Evolutionary conservation across 30 jellyfish, hydroid and myxozoan species (phyloP), one percentile per base, ranked within the genome.

Genomic region (Aurelia sp.): DNA sequence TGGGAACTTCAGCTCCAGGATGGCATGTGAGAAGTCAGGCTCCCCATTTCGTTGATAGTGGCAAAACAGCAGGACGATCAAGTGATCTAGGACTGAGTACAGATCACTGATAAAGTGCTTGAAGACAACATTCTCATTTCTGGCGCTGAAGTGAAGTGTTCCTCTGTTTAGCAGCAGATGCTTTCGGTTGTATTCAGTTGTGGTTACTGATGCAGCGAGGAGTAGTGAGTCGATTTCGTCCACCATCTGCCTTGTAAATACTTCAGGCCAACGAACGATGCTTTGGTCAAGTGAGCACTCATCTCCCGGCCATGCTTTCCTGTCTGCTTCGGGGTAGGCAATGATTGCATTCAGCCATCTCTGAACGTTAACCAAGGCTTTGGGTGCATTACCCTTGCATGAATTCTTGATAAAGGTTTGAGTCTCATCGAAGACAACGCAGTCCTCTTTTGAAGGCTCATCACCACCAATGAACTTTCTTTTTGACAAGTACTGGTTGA

Each of bases 231-330:
- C 90, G 50, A 80, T 68, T 37, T 80, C 90, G 30, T 80, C 90
- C 55, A 80, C 71, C 90, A 80, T 80, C 41, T 80, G 90, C 22
- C 90, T 81, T 35, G 13, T 82, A 35, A 80, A 80, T 35, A 67
- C 83, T 22, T 80, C 90, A 66, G 90, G 90, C 90, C 90, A 80
- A 69, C 90, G 80, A 37, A 80, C 83, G 66, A 80, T 50, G 57
- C 90, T 61, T 27, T 80, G 90, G 74, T 67, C 83, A 23, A 80
- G 67, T 3, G 73, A 31, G 40, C 37, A 18, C 16, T 80, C 90
- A 23, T 66, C 83, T n/a, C 90, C 90, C 18, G 82, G 75, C 90
- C 90, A 80, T 16, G 80, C 17, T 31, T 80, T 80, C 33, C 82
- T 51, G 17, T 68, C 62, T 17, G 68, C 90, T 8, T 80, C 90